Conservation (phyloP, 1,140 invertebrate species). For the Caerostris darwini region DNA sequence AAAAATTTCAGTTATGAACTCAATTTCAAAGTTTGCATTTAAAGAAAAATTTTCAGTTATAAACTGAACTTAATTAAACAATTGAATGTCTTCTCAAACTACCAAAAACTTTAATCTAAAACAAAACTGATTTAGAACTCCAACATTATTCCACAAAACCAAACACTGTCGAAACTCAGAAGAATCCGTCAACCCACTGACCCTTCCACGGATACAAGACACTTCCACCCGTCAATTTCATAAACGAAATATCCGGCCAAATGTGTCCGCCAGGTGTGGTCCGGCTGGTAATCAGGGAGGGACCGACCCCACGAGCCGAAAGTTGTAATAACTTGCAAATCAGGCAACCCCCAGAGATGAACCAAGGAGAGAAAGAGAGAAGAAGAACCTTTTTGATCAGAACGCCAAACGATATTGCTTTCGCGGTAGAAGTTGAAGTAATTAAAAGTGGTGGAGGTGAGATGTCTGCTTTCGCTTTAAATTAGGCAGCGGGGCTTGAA, state of each 20-base stretch:
- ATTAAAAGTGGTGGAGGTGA: slow-evolving; percentile 47
- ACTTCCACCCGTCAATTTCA: not conserved
- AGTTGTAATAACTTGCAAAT: slow-evolving; percentile 69
- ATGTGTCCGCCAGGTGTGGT: slow-evolving; percentile 17
- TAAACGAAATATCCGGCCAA: slow-evolving; percentile 15
- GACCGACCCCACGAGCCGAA: not conserved
- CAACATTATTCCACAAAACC: not conserved
- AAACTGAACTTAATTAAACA: not conserved
- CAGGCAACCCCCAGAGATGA: slow-evolving; percentile 7
- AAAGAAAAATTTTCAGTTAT: not conserved
- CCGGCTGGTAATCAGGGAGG: slow-evolving; percentile 1
- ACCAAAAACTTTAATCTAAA: not conserved
- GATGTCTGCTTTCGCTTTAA: not conserved
- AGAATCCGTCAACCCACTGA: not conserved
- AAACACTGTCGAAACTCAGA: not conserved
- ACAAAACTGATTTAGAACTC: not conserved
- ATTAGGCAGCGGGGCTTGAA: not conserved
- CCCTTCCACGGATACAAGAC: slow-evolving; percentile 16
- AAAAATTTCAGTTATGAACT: not conserved
- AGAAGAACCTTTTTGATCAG: slow-evolving; percentile 34
- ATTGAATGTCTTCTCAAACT: not conserved
- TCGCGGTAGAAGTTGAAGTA: slow-evolving; percentile 18
- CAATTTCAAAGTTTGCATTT: not conserved
- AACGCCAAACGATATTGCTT: slow-evolving; percentile 35
- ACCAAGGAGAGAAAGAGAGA: not conserved